A percentile compares a stretch with the other conserved stretches of the same genome.
These are phyloP conservation scores for Crypturellus tataupa DNA, from an alignment of 2,797 vertebrate genomes.

Conservation along the genomic window DNA sequence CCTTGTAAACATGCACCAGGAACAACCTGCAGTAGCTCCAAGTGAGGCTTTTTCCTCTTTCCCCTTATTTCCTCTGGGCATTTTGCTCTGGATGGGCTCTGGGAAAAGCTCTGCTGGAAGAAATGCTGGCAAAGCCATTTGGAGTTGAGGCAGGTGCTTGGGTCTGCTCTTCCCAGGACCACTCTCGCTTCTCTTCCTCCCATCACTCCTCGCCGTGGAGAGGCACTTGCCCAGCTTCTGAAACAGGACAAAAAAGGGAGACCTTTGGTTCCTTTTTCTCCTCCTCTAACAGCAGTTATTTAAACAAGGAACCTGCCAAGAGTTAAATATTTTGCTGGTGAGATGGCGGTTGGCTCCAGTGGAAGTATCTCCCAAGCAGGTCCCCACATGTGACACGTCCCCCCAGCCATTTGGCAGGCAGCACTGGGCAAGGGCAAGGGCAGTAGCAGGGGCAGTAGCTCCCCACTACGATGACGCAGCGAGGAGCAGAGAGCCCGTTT, in stretches of 20 bases:
- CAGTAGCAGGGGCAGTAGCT: too few species aligned
- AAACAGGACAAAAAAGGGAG: not conserved
- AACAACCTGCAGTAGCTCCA: not conserved
- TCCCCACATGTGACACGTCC: not conserved
- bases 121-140: not conserved
- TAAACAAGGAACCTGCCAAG: not conserved
- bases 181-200: not conserved
- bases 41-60: not conserved
- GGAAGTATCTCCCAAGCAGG: not conserved
- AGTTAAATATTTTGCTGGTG: not conserved
- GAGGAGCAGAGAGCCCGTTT: not conserved
- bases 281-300: not conserved
- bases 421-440: not conserved
- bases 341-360: not conserved
- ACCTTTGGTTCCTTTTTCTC: not conserved
- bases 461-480: not conserved
- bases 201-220: accelerated
- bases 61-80: not conserved
- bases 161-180: not conserved
- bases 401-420: too few species aligned
- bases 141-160: not conserved
- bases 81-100: not conserved
- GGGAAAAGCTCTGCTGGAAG: not conserved
- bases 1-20: not conserved
- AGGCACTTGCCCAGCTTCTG: not conserved